phyloP scores from a whole-genome alignment of 2,888 invertebrate genomes.

The Parthenolecanium corni region DNA sequence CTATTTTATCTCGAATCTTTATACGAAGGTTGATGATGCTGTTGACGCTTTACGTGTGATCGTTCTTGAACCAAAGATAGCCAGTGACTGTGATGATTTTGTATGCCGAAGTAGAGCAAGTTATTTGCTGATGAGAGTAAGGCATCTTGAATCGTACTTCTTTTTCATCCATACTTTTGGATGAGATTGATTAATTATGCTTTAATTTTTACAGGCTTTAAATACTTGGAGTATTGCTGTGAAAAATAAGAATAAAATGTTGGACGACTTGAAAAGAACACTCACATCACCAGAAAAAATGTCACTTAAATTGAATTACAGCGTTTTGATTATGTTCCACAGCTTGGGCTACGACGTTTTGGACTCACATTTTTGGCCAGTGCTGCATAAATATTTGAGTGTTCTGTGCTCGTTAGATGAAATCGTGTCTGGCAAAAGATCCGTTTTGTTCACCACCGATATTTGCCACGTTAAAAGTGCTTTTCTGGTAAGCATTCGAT shows the following conservation, averaged over 20 bases:
- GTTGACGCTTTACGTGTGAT: background rate
- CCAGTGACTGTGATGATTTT: slow-evolving; percentile 21
- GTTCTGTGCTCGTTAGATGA: slow-evolving; percentile 14
- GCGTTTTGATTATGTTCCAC: slow-evolving; percentile 12
- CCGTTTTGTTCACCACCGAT: slow-evolving; percentile 2
- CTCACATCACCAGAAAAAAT: slow-evolving; percentile 7
- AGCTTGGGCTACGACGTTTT: slow-evolving; percentile 10
- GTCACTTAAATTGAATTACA: slow-evolving; percentile 17
- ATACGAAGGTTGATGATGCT: slow-evolving; percentile 5
- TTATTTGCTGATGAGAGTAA: slow-evolving; percentile 20
- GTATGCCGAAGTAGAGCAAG: background rate
- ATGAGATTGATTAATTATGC: background rate
- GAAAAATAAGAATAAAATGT: slow-evolving; percentile 1
- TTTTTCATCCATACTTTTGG: too few relatives aligned
- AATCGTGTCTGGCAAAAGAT: slow-evolving; percentile 15
- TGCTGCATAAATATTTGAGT: slow-evolving; percentile 9
- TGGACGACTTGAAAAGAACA: background rate
- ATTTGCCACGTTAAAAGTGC: slow-evolving; percentile 16
- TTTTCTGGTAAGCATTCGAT: background rate
- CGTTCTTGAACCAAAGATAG: slow-evolving; percentile 18
- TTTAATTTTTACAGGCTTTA: background rate
- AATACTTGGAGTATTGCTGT: slow-evolving; percentile 9
- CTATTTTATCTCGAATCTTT: background rate
- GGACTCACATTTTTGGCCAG: slow-evolving; percentile 15
- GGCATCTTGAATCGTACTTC: background rate